phyloP scores from a whole-genome alignment of 2,113 vertebrate species.

The Campylomormyrus tamandua region DNA sequence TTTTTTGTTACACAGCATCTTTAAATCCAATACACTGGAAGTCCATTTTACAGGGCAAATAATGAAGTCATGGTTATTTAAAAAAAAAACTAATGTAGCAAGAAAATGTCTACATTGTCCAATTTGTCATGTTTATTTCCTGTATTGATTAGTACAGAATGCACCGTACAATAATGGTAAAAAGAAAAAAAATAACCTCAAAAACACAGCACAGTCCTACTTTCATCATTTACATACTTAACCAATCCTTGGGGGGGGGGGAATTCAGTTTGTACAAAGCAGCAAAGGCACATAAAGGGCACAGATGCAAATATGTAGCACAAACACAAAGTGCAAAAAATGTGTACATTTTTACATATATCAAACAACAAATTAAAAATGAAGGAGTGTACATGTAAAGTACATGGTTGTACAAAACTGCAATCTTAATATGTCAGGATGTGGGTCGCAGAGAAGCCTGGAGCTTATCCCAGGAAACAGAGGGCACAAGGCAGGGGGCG shows the following conservation, averaged over 20 bases:
- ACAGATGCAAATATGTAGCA: background rate
- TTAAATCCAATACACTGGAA: background rate
- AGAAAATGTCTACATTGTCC: conserved; percentile 38
- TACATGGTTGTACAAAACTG: background rate
- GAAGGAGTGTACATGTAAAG: background rate
- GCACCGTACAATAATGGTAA: background rate
- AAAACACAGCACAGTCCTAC: background rate
- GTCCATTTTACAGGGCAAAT: background rate
- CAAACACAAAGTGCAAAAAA: background rate
- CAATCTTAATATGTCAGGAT: background rate
- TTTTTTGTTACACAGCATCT: background rate
- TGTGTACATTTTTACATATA: background rate
- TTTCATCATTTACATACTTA: background rate
- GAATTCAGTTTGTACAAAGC: background rate
- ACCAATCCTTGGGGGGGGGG: background rate
- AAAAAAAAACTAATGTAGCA: conserved; percentile 26
- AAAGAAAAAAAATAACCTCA: background rate
- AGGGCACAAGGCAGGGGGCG: background rate
- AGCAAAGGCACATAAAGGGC: background rate
- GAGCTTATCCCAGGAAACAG: background rate
- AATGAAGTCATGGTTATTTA: background rate
- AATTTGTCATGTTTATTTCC: conserved; percentile 42
- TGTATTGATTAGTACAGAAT: conserved; percentile 18
- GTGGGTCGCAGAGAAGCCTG: background rate
- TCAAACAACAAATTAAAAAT: background rate